Evolutionary conservation across 2,888 invertebrate genomes (phyloP), one percentile per base, ranked within the genome.

Genomic region (Calliopum simillimum): DNA sequence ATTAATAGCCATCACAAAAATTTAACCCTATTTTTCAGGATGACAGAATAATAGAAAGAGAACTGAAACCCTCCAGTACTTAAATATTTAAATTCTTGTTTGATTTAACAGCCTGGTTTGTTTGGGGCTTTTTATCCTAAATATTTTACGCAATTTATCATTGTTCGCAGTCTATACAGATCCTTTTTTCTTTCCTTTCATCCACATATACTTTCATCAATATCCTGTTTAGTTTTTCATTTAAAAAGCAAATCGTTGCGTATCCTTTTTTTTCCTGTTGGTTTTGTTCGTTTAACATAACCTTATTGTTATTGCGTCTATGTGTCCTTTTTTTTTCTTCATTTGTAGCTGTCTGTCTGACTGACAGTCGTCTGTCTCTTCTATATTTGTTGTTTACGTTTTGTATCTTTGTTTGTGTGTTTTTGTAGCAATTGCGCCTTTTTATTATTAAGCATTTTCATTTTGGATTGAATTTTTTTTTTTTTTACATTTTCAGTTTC

Each of bases 51-150:
- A 3, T 2, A 46, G 41, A 21, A 25, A 33, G 33, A 33, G 25
- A 6, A 41, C 16, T 58, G 25, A n/a, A 58, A 58, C 56, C 56
- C 41, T 58, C 3, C 6, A 19, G 5, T 19, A 21, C 46, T 61
- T 46, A 61, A 59, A 61, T 61, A 61, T 61, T 61, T 46, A 61
- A 61, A 61, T 61, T 61, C 61, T 46, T 61, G 61, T 61, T 61
- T 61, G 61, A 61, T 61, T 61, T 61, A 46, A 19, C 46, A 21
- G 44, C n/a, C 33, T 33, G 43, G 16, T 41, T 43, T 41, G 41
- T 14, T 14, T 43, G 41, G 59, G 41, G 59, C 41, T 8, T 41
- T 41, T 59, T 14, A 41, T 19, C 41, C 19, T 33, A 16, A 13
- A 23, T 21, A 46, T 14, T 21, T n/a, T 33, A 14, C 61, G 46